Evolutionary conservation across 2,888 invertebrate genomes (phyloP).

Genomic region (Bimastos eiseni): DNA sequence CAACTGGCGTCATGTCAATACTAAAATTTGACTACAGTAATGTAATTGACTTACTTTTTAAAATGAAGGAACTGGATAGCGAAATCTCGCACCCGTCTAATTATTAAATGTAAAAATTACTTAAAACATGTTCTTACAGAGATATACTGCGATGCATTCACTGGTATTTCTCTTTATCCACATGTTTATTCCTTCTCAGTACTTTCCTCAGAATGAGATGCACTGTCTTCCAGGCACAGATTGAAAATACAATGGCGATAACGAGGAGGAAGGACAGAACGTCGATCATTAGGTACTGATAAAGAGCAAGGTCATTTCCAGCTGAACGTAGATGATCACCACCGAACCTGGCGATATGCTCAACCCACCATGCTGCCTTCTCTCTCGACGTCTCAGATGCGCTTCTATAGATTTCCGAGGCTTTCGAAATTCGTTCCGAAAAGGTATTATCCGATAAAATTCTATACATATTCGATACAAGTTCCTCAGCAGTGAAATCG

Average conservation of each 20-base stretch:
- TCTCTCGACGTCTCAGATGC: slow-evolving; percentile 25
- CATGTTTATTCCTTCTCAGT: background rate
- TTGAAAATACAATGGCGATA: background rate
- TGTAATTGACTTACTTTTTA: too few relatives aligned
- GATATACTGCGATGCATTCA: background rate
- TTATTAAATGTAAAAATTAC: background rate
- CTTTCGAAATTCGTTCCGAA: slow-evolving; percentile 27
- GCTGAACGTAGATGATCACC: slow-evolving; percentile 32
- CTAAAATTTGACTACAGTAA: too few relatives aligned
- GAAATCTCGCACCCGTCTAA: background rate
- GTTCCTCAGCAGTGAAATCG: slow-evolving; percentile 27
- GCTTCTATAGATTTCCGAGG: slow-evolving; percentile 33
- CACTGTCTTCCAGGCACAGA: background rate
- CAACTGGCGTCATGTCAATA: too few relatives aligned
- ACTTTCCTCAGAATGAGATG: background rate
- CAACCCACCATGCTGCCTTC: slow-evolving; percentile 35
- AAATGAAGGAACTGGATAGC: background rate
- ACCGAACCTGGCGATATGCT: slow-evolving; percentile 35
- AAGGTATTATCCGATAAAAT: slow-evolving; percentile 26
- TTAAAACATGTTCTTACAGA: background rate
- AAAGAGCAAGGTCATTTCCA: slow-evolving; percentile 31
- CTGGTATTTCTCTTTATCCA: background rate
- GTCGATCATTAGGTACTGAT: slow-evolving; percentile 45
- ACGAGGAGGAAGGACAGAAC: slow-evolving; percentile 30
- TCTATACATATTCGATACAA: slow-evolving; percentile 8